These are phyloP conservation scores for Scrobipalpa atriplicella DNA, from an alignment of 2,888 invertebrate genomes.

Conservation along the genomic window DNA sequence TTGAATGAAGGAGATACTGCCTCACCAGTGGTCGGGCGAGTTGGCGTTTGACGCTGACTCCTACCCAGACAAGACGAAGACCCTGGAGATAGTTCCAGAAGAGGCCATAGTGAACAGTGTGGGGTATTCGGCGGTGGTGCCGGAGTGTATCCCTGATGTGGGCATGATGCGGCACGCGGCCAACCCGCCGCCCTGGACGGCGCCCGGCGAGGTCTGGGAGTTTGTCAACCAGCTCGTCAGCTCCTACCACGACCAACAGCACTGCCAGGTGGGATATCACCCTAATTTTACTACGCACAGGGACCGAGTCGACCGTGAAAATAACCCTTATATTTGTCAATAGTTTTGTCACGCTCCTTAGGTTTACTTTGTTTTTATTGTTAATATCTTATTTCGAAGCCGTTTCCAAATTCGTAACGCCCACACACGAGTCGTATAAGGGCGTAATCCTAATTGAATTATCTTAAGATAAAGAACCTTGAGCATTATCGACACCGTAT, in stretches of 20 bases:
- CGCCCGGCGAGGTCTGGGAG: conserved; percentile 85
- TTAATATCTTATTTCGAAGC: background rate
- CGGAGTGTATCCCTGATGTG: conserved; percentile 56
- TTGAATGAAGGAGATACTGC: conserved; percentile 21
- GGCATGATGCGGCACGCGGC: conserved; percentile 81
- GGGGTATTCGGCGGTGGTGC: conserved; percentile 31
- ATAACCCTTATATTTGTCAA: background rate
- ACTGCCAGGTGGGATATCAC: conserved; percentile 67
- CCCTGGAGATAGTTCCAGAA: conserved; percentile 45
- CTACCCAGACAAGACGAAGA: conserved; percentile 39
- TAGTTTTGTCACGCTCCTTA: background rate
- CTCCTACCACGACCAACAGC: conserved; percentile 82
- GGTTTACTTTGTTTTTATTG: background rate
- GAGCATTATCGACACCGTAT: conserved; percentile 4
- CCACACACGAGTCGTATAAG: background rate
- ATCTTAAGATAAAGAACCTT: conserved; percentile 7
- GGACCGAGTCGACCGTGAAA: conserved; percentile 24
- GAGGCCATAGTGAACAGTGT: conserved; percentile 10
- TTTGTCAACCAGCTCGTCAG: conserved; percentile 85
- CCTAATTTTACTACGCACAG: background rate
- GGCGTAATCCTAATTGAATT: conserved; percentile 23
- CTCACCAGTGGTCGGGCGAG: conserved; percentile 26
- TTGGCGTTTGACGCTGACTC: conserved; percentile 23
- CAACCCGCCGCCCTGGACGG: conserved; percentile 74
- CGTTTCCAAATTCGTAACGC: background rate